Conservation (phyloP, 2,888 invertebrate species). For the Anorthoa munda region DNA sequence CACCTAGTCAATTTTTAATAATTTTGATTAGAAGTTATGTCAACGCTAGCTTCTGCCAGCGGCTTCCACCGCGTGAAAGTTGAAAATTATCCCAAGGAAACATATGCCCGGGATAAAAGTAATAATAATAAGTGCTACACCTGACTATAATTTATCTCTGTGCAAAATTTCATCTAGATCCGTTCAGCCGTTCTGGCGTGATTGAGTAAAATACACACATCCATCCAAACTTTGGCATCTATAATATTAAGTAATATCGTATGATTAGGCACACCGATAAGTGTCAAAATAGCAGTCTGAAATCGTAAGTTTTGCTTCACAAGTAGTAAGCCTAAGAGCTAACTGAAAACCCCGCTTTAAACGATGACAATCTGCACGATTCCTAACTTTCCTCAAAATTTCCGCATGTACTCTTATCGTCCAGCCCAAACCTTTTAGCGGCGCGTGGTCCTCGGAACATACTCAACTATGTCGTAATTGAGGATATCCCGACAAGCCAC, state of each 20-base stretch:
- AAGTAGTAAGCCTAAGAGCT: too few species aligned
- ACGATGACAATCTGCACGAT: neutral
- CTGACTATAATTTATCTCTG: too few species aligned
- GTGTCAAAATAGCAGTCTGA: neutral
- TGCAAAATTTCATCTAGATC: too few species aligned
- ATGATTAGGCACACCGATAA: neutral
- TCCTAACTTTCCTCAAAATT: neutral
- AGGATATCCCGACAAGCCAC: slow-evolving; percentile 23
- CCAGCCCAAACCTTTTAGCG: slow-evolving; percentile 25
- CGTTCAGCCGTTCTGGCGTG: too few species aligned
- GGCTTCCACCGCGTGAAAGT: too few species aligned
- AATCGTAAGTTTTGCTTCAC: neutral
- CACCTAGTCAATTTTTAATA: neutral
- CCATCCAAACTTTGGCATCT: too few species aligned
- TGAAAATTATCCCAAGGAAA: too few species aligned
- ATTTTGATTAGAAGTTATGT: neutral
- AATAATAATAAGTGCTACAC: too few species aligned
- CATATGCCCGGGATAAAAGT: too few species aligned
- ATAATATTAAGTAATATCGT: too few species aligned
- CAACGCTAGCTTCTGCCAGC: too few species aligned
- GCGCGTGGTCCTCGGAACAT: slow-evolving; percentile 10
- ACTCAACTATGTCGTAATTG: slow-evolving; percentile 32
- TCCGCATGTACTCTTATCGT: neutral
- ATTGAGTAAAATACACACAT: too few species aligned
- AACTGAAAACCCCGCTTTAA: neutral